Percentiles rank a stretch among this genome's conserved stretches.
These are phyloP conservation scores for Clupea harengus DNA, from an alignment of 2,113 vertebrate genomes.

Conservation along the genomic window DNA sequence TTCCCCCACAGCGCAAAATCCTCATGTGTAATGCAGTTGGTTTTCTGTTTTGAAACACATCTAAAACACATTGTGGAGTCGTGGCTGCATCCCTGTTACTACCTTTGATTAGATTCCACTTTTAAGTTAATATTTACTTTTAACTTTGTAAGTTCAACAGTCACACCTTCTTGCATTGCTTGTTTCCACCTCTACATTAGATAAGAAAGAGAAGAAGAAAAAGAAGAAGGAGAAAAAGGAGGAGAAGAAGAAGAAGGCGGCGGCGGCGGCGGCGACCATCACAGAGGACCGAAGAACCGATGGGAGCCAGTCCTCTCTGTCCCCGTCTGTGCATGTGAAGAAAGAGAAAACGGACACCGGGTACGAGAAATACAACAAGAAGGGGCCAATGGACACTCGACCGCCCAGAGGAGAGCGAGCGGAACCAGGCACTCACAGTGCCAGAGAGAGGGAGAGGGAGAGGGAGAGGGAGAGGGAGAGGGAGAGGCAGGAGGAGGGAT, in stretches of 20 bases:
- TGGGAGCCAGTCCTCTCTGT: background rate
- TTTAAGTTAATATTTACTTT: background rate
- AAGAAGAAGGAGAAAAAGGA: slow-evolving; percentile 55
- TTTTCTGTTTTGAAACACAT: background rate
- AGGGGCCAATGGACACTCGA: slow-evolving; percentile 19
- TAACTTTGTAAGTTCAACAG: background rate
- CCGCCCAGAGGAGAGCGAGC: slow-evolving; percentile 34
- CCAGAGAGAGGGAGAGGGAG: slow-evolving; percentile 26
- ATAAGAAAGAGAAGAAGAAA: slow-evolving; percentile 74
- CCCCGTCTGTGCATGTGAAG: slow-evolving; percentile 62
- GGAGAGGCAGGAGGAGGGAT: slow-evolving; percentile 29
- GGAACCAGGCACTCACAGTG: background rate
- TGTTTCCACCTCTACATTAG: slow-evolving; percentile 40
- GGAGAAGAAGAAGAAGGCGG: slow-evolving; percentile 34
- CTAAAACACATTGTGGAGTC: background rate
- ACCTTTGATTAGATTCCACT: background rate
- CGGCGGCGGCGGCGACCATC: too few species aligned
- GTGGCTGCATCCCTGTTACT: background rate
- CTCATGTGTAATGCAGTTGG: background rate
- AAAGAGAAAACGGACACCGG: slow-evolving; percentile 77
- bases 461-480: slow-evolving; percentile 21
- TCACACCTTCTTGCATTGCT: background rate
- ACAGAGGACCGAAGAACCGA: slow-evolving; percentile 38
- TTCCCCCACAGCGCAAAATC: background rate
- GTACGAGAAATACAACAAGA: slow-evolving; percentile 69